Conservation (phyloP, 2,888 invertebrate species). For the Campopleginae sp. region DNA sequence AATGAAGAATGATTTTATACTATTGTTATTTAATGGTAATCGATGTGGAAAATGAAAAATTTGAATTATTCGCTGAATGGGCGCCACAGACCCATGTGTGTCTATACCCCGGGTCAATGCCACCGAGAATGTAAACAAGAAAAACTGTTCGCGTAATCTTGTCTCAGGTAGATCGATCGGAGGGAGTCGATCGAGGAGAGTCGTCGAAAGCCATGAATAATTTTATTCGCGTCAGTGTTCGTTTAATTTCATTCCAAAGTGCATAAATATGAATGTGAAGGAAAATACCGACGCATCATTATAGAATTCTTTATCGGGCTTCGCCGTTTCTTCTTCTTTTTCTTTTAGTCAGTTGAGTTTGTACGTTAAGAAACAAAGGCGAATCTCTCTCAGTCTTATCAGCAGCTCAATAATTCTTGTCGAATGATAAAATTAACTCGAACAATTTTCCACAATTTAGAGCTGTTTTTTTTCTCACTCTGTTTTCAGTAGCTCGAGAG, state of each 20-base stretch:
- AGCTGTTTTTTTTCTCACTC: background rate
- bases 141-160: background rate
- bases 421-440: background rate
- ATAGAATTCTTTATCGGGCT: background rate
- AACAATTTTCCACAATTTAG: background rate
- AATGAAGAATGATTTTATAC: too few relatives aligned
- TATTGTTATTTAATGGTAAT: too few relatives aligned
- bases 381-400: background rate
- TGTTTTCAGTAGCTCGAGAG: slow-evolving; percentile 27
- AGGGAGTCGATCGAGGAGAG: background rate
- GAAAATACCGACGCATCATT: slow-evolving; percentile 10
- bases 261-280: slow-evolving; percentile 11
- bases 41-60: too few relatives aligned
- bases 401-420: background rate
- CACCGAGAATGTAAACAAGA: too few relatives aligned
- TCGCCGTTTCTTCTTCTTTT: too few relatives aligned
- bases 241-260: slow-evolving; percentile 40
- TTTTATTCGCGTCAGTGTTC: background rate
- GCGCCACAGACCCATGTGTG: too few relatives aligned
- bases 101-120: too few relatives aligned
- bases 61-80: too few relatives aligned
- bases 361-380: background rate
- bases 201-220: background rate
- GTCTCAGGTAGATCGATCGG: background rate
- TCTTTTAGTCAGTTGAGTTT: background rate